Evolutionary conservation across 2,888 invertebrate species (phyloP).

Genomic region (Galeopsomyia nigrocyanea): DNA sequence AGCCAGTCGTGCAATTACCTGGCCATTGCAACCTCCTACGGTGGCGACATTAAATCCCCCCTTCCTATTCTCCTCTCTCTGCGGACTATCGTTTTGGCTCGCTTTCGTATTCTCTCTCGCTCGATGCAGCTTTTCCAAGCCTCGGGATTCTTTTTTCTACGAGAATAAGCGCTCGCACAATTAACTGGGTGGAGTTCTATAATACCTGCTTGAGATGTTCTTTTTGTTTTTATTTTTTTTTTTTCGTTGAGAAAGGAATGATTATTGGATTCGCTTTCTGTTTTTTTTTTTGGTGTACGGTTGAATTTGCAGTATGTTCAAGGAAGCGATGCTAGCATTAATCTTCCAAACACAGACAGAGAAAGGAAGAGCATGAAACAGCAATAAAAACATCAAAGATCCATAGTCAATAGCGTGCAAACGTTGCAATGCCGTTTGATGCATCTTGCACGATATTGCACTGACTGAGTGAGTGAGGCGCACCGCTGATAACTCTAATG

Average conservation of each 20-base stretch:
- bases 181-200: too few relatives aligned
- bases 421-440: too few relatives aligned
- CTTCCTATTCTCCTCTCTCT: neutral
- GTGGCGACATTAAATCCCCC: conserved; percentile 49
- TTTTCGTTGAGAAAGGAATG: neutral
- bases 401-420: too few relatives aligned
- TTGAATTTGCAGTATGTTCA: too few relatives aligned
- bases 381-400: conserved; percentile 12
- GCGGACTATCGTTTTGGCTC: neutral
- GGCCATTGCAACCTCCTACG: conserved; percentile 51
- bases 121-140: conserved; percentile 33
- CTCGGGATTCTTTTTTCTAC: neutral
- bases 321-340: too few relatives aligned
- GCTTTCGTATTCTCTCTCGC: conserved; percentile 41
- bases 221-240: too few relatives aligned
- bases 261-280: too few relatives aligned
- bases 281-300: too few relatives aligned
- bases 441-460: too few relatives aligned
- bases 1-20: conserved; percentile 60
- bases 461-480: too few relatives aligned
- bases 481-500: conserved; percentile 24
- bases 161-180: neutral
- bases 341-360: neutral
- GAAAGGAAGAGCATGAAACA: neutral
- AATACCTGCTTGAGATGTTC: too few relatives aligned